Conservation (phyloP, 2,797 vertebrate species). For the Neopelma chrysocephalum region DNA sequence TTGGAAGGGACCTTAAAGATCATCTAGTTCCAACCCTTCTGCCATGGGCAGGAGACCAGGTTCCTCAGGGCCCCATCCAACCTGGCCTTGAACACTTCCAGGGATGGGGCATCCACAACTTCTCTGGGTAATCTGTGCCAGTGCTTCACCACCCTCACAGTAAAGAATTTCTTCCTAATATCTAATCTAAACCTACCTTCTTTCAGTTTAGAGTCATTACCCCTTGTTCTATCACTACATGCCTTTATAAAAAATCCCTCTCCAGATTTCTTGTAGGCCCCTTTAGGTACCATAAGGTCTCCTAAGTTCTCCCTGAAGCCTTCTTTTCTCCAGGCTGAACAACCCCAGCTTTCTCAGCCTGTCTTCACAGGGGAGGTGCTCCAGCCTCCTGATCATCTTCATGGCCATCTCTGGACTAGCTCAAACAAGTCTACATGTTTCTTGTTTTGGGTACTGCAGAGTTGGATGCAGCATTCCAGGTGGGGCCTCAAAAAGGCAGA, state of each 20-base stretch:
- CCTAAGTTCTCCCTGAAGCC: background rate
- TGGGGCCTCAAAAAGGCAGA: background rate
- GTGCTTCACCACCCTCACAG: background rate
- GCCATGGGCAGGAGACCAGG: too few relatives aligned
- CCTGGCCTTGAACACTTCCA: background rate
- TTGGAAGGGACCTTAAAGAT: background rate
- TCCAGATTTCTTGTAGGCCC: background rate
- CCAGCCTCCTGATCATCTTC: background rate
- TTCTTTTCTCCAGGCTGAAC: background rate
- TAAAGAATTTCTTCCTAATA: background rate
- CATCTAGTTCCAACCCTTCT: background rate
- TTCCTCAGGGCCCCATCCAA: background rate
- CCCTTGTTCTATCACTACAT: background rate
- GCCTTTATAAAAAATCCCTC: background rate
- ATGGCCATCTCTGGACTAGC: background rate
- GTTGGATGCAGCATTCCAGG: fast-evolving
- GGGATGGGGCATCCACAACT: background rate
- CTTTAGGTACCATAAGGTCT: background rate
- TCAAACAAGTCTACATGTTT: background rate
- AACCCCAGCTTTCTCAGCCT: fast-evolving
- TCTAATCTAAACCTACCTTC: background rate
- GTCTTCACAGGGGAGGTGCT: background rate
- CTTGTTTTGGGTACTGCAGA: background rate
- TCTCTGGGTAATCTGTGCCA: background rate
- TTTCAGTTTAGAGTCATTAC: background rate